A percentile compares a stretch with the other conserved stretches of the same genome.
Evolutionary conservation across 2,888 invertebrate genomes (phyloP).

Genomic region (Dryadula phaetusa): DNA sequence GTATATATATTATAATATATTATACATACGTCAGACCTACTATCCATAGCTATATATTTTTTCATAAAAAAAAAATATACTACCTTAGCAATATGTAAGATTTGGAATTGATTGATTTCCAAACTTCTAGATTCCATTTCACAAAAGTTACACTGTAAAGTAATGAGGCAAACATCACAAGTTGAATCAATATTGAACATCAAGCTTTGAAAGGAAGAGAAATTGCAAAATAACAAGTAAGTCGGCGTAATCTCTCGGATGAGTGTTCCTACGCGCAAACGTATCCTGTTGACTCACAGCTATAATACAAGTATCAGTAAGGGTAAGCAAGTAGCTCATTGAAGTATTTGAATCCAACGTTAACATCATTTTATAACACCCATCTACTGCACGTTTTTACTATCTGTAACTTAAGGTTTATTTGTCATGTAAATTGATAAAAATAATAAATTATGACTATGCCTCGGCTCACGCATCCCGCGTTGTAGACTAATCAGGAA

Average conservation of each 20-base stretch:
- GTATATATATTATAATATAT: too few species aligned
- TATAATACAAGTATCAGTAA: slow-evolving; percentile 38
- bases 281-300: slow-evolving; percentile 48
- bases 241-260: slow-evolving; percentile 42
- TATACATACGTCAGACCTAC: too few species aligned
- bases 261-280: slow-evolving; percentile 44
- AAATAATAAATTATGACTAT: too few species aligned
- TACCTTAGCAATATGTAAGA: background rate
- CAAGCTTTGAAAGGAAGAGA: slow-evolving; percentile 38
- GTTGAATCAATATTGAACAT: slow-evolving; percentile 28
- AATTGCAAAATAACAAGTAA: slow-evolving; percentile 43
- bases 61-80: background rate
- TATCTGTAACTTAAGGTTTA: background rate
- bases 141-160: slow-evolving; percentile 2
- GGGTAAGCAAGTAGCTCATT: slow-evolving; percentile 34
- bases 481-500: too few species aligned
- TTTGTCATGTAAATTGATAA: background rate
- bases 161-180: slow-evolving; percentile 6
- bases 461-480: too few species aligned
- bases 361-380: slow-evolving; percentile 11
- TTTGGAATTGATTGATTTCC: background rate
- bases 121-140: background rate
- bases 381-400: background rate
- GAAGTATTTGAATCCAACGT: slow-evolving; percentile 28
- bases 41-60: too few species aligned